These are phyloP conservation scores for Chaenodraco wilsoni DNA, from an alignment of 2,797 vertebrate genomes.

Conservation along the genomic window DNA sequence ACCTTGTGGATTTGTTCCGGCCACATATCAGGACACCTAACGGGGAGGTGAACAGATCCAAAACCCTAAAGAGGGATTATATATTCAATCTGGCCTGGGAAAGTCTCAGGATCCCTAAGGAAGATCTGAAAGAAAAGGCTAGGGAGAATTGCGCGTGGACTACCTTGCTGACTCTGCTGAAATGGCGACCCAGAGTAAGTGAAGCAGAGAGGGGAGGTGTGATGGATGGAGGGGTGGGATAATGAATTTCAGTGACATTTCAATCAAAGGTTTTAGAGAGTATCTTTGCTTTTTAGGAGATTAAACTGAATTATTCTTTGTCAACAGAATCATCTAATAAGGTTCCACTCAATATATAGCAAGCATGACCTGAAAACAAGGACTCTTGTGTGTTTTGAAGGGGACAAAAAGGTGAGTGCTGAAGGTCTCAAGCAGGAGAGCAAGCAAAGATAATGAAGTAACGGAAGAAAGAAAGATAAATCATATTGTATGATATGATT, in stretches of 20 bases:
- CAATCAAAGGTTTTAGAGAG: neutral
- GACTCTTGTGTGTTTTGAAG: neutral
- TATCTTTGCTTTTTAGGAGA: neutral
- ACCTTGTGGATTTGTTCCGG: neutral
- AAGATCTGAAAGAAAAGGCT: neutral
- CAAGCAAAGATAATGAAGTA: neutral
- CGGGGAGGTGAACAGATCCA: neutral
- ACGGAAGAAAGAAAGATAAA: neutral
- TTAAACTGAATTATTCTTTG: slow-evolving; percentile 6
- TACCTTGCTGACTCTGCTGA: neutral
- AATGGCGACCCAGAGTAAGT: neutral
- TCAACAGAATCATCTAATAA: slow-evolving; percentile 1
- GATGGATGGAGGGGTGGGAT: neutral
- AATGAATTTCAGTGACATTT: neutral
- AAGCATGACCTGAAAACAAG: slow-evolving; percentile 1
- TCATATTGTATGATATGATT: no score
- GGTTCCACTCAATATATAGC: neutral
- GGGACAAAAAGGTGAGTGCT: neutral
- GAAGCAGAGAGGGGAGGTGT: neutral
- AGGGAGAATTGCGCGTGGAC: neutral
- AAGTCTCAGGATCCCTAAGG: neutral
- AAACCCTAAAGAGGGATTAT: neutral
- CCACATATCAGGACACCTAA: neutral
- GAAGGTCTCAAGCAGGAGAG: neutral
- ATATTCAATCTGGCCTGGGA: neutral